Conservation (phyloP, 2,888 invertebrate species). For the Heteromyza rotundicornis region DNA sequence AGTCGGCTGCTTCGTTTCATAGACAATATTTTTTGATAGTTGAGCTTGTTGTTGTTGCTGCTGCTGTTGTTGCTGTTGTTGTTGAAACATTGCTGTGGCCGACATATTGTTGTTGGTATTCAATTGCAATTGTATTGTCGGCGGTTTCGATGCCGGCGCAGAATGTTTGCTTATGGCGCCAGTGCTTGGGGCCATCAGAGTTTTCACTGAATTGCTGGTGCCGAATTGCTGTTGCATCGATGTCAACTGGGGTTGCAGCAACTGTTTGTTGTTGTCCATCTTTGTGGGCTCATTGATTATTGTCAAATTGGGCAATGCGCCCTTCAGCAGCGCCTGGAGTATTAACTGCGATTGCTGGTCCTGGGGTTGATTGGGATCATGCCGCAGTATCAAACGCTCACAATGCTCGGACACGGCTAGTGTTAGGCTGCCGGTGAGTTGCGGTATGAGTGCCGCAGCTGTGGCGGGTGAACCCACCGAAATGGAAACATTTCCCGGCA, state of each 20-base stretch:
- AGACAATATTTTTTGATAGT: conserved; percentile 3
- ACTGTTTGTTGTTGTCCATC: conserved; percentile 35
- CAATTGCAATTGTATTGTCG: conserved; percentile 27
- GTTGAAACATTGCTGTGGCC: conserved; percentile 28
- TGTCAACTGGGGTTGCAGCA: conserved; percentile 11
- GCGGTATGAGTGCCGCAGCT: conserved; percentile 62
- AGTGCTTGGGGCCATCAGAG: conserved; percentile 19
- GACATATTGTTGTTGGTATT: conserved; percentile 26
- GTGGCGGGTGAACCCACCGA: conserved; percentile 55
- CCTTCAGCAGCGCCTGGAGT: conserved; percentile 60
- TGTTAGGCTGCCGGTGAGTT: conserved; percentile 70
- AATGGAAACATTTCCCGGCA: conserved; percentile 54
- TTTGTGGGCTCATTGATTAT: conserved; percentile 60
- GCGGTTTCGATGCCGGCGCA: conserved; percentile 19
- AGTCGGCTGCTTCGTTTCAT: conserved; percentile 10
- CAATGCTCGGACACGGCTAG: conserved; percentile 74
- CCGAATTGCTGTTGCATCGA: conserved; percentile 27
- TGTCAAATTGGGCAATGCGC: conserved; percentile 61
- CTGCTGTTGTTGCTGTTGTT: conserved; percentile 26
- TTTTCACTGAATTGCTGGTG: conserved; percentile 17
- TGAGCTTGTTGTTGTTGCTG: conserved; percentile 15
- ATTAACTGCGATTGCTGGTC: conserved; percentile 64
- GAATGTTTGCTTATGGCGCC: conserved; percentile 28
- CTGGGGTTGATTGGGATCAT: conserved; percentile 68
- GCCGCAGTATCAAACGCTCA: conserved; percentile 70